A percentile compares a stretch with the other conserved stretches of the same genome.
phyloP scores from a whole-genome alignment of 2,797 vertebrate genomes.

The Poecile montanus region DNA sequence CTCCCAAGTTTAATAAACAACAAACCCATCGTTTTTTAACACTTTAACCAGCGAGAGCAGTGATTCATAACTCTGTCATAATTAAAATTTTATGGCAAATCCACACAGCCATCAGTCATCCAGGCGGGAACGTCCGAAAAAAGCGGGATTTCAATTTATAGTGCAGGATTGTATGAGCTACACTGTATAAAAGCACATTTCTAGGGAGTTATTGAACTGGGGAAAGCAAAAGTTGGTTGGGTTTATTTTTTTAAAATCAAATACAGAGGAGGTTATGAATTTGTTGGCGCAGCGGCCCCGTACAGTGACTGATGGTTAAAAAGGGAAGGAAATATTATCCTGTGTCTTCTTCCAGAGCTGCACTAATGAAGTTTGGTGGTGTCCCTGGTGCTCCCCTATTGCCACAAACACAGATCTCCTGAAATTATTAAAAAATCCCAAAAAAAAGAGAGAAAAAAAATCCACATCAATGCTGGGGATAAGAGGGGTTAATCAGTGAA shows the following conservation, averaged over 20 bases:
- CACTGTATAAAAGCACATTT: background rate
- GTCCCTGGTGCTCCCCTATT: background rate
- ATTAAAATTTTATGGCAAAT: slow-evolving; percentile 47
- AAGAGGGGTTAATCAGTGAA: background rate
- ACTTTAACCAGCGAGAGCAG: slow-evolving; percentile 63
- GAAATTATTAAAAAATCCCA: slow-evolving; percentile 16
- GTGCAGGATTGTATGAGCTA: background rate
- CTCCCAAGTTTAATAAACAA: background rate
- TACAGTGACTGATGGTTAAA: slow-evolving; percentile 11
- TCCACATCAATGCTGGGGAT: background rate
- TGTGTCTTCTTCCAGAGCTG: background rate
- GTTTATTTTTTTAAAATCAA: background rate
- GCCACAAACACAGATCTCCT: slow-evolving; percentile 42
- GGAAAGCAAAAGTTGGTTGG: background rate
- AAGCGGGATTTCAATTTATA: background rate
- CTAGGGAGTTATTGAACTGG: background rate
- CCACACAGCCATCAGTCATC: slow-evolving; percentile 46
- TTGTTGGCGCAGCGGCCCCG: background rate
- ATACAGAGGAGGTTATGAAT: slow-evolving; percentile 54
- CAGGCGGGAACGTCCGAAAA: background rate
- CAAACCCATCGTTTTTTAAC: background rate
- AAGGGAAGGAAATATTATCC: slow-evolving; percentile 36
- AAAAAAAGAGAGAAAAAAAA: background rate
- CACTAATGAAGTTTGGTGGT: background rate
- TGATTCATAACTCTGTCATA: slow-evolving; percentile 24